These are phyloP conservation scores for Propithecus coquereli DNA, from an alignment of 2,113 vertebrate genomes.

Conservation along the genomic window DNA sequence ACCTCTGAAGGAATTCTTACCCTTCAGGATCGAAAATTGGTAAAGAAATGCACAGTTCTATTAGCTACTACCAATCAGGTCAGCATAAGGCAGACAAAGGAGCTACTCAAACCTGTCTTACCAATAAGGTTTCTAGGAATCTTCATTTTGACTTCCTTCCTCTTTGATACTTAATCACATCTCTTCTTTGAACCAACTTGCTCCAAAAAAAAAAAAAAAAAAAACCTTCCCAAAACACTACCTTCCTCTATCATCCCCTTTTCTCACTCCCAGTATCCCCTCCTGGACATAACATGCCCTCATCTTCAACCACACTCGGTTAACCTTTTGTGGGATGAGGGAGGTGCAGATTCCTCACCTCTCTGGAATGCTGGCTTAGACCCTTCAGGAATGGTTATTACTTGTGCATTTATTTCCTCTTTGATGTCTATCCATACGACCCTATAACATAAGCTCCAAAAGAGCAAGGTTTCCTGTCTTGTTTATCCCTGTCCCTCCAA, in stretches of 20 bases:
- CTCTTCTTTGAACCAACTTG: background rate
- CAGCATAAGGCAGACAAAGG: background rate
- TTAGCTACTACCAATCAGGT: background rate
- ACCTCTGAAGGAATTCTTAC: background rate
- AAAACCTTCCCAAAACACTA: background rate
- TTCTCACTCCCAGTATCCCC: background rate
- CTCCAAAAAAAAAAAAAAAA: background rate
- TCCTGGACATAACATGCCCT: background rate
- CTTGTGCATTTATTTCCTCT: background rate
- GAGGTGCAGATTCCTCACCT: background rate
- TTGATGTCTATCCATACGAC: background rate
- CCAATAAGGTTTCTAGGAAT: background rate
- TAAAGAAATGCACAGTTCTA: background rate
- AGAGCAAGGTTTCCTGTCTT: background rate
- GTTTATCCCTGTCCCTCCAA: background rate
- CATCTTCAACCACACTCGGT: background rate
- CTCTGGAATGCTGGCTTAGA: background rate
- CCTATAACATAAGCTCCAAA: background rate
- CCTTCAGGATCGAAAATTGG: background rate
- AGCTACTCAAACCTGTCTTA: background rate
- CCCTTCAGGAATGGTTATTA: background rate
- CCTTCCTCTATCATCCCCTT: background rate
- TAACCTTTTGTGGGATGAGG: background rate
- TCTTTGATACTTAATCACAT: background rate
- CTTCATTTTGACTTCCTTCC: background rate